These are phyloP conservation scores for Hyla sarda DNA, from an alignment of 2,113 vertebrate genomes.

Conservation along the genomic window DNA sequence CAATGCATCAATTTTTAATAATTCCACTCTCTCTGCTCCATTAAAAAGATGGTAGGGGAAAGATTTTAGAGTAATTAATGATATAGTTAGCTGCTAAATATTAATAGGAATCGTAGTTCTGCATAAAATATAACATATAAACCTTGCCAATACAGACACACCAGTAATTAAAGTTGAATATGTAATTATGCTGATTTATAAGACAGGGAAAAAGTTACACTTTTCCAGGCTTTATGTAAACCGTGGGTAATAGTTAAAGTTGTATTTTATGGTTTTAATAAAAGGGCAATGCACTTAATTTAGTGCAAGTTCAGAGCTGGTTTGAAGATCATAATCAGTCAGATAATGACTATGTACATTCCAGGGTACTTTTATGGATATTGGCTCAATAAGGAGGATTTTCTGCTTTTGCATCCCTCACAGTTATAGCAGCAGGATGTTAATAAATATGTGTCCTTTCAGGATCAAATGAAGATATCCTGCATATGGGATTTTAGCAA, in stretches of 20 bases:
- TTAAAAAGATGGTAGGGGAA: slow-evolving; percentile 92
- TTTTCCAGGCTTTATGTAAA: slow-evolving; percentile 85
- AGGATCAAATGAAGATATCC: slow-evolving; percentile 33
- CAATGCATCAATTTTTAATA: slow-evolving; percentile 93
- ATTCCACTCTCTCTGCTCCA: slow-evolving; percentile 85
- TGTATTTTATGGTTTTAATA: slow-evolving; percentile 81
- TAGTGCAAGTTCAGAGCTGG: slow-evolving; percentile 75
- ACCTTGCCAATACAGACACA: slow-evolving; percentile 88
- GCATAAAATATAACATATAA: slow-evolving; percentile 98
- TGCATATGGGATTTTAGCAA: background rate
- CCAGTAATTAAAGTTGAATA: slow-evolving; percentile 94
- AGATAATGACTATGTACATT: slow-evolving; percentile 58
- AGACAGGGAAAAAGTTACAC: slow-evolving; percentile 84
- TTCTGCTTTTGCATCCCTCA: slow-evolving; percentile 52
- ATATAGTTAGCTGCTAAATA: slow-evolving; percentile 97
- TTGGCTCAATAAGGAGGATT: slow-evolving; percentile 57
- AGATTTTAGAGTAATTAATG: slow-evolving; percentile 98
- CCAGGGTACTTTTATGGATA: slow-evolving; percentile 54
- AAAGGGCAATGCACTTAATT: slow-evolving; percentile 74
- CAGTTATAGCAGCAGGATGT: slow-evolving; percentile 49
- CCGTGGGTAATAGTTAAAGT: slow-evolving; percentile 81
- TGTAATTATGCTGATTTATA: slow-evolving; percentile 92
- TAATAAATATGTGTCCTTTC: slow-evolving; percentile 50
- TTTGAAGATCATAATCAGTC: slow-evolving; percentile 69
- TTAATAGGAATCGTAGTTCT: slow-evolving; percentile 93